Base-by-base conservation (phyloP, 2,888 invertebrate genomes). In the Hirtodrosophila trivittata region DNA sequence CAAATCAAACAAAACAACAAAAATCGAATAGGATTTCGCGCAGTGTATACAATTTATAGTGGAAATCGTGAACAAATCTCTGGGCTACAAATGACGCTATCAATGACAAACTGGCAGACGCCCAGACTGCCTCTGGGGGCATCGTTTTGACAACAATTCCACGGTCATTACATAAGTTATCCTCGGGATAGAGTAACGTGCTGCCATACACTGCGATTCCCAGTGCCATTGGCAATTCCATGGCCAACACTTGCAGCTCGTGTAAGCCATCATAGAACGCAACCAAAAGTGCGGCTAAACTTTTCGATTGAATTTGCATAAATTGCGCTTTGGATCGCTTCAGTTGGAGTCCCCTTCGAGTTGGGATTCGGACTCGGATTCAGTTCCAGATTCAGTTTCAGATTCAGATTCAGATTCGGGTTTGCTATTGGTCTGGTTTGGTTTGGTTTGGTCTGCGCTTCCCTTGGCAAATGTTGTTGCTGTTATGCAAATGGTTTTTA, bases 231-330 rank as follows among this genome's bases (percentile, higher is more conserved):
- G 33, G 12, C 38, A 43, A 30, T 52, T 35, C 38, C 28, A 42
- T 38, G 58, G 51, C 60, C 46, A 57, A 59, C 71, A 66, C 66
- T 68, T 57, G 59, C 58, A 58, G n/a, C 59, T 45, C 43, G 32
- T 73, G 73, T 67, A 63, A 76, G 74, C 76, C 71, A 68, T 74
- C 77, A 80, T 74, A 74, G 74, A 78, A 70, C 54, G 67, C 73
- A 69, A 75, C 70, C 81, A 77, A 86, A 80, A 78, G 76, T 78
- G 75, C 85, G 82, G 86, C 77, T 78, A 74, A 86, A 86, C 78
- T 86, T 77, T 84, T 75, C 85, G 75, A 87, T 86, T 87, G 87
- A 84, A 86, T 86, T 86, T 86, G 80, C 86, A 86, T 86, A 87
- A 86, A 86, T 85, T 86, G 86, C 55, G 77, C 56, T 18, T 50